phyloP scores from a whole-genome alignment of 2,797 vertebrate genomes.

The Masticophis lateralis region DNA sequence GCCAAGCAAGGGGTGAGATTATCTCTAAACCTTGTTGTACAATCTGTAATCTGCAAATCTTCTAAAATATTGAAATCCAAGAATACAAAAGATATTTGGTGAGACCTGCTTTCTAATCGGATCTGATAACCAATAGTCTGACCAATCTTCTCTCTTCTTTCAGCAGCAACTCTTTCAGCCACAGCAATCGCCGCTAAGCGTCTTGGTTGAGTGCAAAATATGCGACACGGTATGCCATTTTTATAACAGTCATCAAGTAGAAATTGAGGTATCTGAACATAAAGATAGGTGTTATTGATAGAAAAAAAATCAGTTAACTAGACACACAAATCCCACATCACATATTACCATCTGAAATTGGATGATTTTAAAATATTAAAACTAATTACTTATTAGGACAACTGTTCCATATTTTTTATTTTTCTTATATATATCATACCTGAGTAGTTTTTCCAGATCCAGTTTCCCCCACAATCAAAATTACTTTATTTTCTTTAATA shows the following conservation, averaged over 20 bases:
- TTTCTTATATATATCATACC: slow-evolving; percentile 65
- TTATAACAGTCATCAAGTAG: slow-evolving; percentile 86
- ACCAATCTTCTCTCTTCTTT: slow-evolving; percentile 88
- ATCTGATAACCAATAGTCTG: slow-evolving; percentile 94
- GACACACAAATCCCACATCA: neutral
- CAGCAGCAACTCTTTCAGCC: slow-evolving; percentile 92
- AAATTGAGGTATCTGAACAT: slow-evolving; percentile 91
- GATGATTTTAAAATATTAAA: neutral
- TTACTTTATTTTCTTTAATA: slow-evolving; percentile 84
- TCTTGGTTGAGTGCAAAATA: slow-evolving; percentile 93
- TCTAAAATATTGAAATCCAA: slow-evolving; percentile 1
- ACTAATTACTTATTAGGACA: neutral
- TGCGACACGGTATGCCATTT: slow-evolving; percentile 83
- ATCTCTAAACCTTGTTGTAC: neutral
- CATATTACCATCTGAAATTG: neutral
- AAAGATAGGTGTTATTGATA: slow-evolving; percentile 4
- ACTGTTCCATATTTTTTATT: neutral
- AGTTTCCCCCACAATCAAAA: slow-evolving; percentile 91
- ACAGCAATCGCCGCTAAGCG: slow-evolving; percentile 88
- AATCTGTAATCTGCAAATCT: neutral
- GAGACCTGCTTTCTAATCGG: slow-evolving; percentile 91
- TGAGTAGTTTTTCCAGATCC: slow-evolving; percentile 97
- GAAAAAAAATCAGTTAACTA: neutral
- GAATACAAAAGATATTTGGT: neutral
- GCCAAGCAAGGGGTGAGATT: neutral